These are phyloP conservation scores for Sigmodon hispidus DNA, from an alignment of 2,113 vertebrate genomes.

Conservation along the genomic window DNA sequence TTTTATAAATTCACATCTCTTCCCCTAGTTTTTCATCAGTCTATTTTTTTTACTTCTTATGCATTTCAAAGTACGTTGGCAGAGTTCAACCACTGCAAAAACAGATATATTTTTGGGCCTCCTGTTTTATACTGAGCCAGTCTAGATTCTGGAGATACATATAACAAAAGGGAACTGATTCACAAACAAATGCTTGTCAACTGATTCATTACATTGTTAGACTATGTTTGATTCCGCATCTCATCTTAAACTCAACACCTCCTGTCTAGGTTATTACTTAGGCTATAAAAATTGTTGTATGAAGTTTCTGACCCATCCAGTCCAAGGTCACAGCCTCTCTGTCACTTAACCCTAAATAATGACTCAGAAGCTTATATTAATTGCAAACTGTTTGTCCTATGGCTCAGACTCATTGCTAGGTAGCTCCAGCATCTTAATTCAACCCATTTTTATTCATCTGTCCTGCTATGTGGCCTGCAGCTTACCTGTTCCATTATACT, in stretches of 20 bases:
- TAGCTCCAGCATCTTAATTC: too few relatives aligned
- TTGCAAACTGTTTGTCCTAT: too few relatives aligned
- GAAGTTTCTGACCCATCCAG: too few relatives aligned
- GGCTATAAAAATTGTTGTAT: constrained; percentile 20
- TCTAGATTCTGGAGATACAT: not conserved
- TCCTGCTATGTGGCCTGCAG: too few relatives aligned
- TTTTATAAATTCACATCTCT: not conserved
- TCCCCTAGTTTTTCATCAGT: not conserved
- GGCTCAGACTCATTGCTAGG: too few relatives aligned
- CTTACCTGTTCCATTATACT: too few relatives aligned
- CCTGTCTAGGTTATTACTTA: not conserved
- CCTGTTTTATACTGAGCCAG: not conserved
- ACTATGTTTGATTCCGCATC: not conserved
- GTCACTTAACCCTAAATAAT: too few relatives aligned
- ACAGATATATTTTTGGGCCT: not conserved
- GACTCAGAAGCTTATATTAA: too few relatives aligned
- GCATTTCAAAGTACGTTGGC: not conserved
- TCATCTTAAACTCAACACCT: not conserved
- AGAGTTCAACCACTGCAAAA: not conserved
- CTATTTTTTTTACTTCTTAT: not conserved
- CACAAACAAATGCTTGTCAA: not conserved
- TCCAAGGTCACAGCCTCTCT: too few relatives aligned
- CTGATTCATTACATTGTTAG: not conserved
- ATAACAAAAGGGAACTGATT: not conserved
- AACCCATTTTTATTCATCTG: too few relatives aligned